These are phyloP conservation scores for Ceratina calcarata DNA, from an alignment of 1,140 invertebrate species.

Conservation along the genomic window DNA sequence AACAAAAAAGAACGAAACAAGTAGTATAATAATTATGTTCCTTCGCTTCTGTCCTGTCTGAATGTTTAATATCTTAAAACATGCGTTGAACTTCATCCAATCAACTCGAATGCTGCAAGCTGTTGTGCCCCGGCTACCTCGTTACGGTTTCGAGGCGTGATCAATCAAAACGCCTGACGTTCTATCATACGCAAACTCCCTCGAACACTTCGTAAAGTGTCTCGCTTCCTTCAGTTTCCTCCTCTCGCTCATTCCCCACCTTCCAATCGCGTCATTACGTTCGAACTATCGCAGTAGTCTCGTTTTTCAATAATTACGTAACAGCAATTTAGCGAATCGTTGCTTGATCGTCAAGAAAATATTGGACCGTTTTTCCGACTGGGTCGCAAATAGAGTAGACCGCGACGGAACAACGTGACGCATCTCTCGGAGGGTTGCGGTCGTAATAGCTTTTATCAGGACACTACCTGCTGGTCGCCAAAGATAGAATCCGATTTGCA, in stretches of 20 bases:
- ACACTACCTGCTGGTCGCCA: slow-evolving; percentile 25
- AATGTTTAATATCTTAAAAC: neutral
- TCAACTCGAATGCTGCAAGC: neutral
- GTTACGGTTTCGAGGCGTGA: neutral
- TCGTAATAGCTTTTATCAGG: slow-evolving; percentile 22
- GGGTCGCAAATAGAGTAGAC: neutral
- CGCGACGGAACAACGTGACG: neutral
- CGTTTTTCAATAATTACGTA: neutral
- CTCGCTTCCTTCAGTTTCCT: neutral
- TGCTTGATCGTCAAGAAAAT: too few species aligned
- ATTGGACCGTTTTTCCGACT: too few species aligned
- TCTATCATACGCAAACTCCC: slow-evolving; percentile 6
- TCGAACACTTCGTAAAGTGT: neutral
- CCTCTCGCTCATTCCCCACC: too few species aligned
- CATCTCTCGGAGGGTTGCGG: neutral
- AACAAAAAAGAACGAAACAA: too few species aligned
- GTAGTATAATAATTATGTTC: neutral
- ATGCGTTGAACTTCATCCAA: neutral
- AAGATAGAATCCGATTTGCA: slow-evolving; percentile 45
- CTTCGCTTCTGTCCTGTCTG: too few species aligned
- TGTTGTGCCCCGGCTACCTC: neutral
- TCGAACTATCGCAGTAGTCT: neutral
- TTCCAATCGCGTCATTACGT: neutral
- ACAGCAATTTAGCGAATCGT: too few species aligned
- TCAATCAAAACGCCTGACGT: slow-evolving; percentile 11